Evolutionary conservation across 2,797 vertebrate species (phyloP).

Genomic region (Salmo trutta): DNA sequence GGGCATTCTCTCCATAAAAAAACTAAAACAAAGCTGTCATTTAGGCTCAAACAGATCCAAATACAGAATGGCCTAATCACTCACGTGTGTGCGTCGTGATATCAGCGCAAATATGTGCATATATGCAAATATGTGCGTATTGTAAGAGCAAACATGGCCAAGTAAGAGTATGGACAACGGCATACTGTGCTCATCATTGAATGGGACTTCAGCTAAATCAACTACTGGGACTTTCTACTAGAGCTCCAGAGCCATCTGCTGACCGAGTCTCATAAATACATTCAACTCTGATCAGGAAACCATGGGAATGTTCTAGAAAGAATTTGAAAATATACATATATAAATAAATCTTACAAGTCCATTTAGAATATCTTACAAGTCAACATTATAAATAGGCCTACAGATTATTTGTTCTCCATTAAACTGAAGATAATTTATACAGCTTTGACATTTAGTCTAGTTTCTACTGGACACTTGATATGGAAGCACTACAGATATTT

Average conservation of each 20-base stretch:
- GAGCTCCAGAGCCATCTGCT: conserved; percentile 19
- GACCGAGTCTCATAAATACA: conserved; percentile 13
- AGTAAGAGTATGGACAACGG: not conserved
- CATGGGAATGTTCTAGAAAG: conserved; percentile 20
- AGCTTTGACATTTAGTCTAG: not conserved
- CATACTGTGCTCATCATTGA: not conserved
- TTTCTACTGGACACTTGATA: not conserved
- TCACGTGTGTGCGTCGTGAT: not conserved
- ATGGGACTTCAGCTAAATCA: not conserved
- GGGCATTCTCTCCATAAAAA: not conserved
- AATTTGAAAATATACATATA: not conserved
- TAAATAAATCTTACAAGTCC: not conserved
- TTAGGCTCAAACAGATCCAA: not conserved
- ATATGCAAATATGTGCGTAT: not conserved
- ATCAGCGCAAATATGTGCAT: not conserved
- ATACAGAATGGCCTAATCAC: not conserved
- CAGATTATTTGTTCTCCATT: not conserved
- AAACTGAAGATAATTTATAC: not conserved
- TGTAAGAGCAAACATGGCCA: not conserved
- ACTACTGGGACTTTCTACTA: not conserved
- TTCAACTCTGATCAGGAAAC: not conserved
- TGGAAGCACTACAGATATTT: not conserved
- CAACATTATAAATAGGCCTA: not conserved
- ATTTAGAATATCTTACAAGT: not conserved
- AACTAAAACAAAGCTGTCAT: no score